A percentile compares a stretch with the other conserved stretches of the same genome.
Evolutionary conservation across 2,888 invertebrate genomes (phyloP).

Genomic region (Hoplodrina blanda): DNA sequence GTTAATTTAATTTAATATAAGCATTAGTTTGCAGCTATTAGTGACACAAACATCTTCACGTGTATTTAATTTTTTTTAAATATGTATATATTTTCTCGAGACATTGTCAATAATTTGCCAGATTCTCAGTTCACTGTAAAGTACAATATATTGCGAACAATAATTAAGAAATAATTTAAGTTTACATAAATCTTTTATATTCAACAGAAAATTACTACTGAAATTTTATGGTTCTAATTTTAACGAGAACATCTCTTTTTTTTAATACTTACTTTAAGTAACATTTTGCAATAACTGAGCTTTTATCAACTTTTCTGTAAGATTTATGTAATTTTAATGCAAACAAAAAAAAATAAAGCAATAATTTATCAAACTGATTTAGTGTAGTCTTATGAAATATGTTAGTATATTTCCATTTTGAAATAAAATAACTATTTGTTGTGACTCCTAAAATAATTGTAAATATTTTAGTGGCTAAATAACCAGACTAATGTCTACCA

Average conservation of each 20-base stretch:
- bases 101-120: background rate
- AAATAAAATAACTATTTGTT: constrained; percentile 7
- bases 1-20: background rate
- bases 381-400: constrained; percentile 1
- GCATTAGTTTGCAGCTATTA: constrained; percentile 4
- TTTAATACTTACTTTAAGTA: no score
- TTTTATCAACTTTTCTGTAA: constrained; percentile 6
- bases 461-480: constrained; percentile 15
- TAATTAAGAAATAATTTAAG: constrained; percentile 22
- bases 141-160: constrained; percentile 36
- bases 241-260: no score
- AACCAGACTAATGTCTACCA: constrained; percentile 18
- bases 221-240: background rate
- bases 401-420: constrained; percentile 7
- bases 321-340: constrained; percentile 31
- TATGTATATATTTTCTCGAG: background rate
- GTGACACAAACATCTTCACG: constrained; percentile 11
- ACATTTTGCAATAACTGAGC: background rate
- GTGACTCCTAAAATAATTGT: background rate
- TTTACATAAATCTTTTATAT: constrained; percentile 2
- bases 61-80: constrained; percentile 3
- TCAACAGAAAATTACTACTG: constrained; percentile 6
- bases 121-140: constrained; percentile 2
- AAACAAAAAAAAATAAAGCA: constrained; percentile 21
- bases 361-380: constrained; percentile 15